Evolutionary conservation across 1,140 invertebrate genomes (phyloP), one percentile per base, ranked within the genome.

Genomic region (Panulirus ornatus): DNA sequence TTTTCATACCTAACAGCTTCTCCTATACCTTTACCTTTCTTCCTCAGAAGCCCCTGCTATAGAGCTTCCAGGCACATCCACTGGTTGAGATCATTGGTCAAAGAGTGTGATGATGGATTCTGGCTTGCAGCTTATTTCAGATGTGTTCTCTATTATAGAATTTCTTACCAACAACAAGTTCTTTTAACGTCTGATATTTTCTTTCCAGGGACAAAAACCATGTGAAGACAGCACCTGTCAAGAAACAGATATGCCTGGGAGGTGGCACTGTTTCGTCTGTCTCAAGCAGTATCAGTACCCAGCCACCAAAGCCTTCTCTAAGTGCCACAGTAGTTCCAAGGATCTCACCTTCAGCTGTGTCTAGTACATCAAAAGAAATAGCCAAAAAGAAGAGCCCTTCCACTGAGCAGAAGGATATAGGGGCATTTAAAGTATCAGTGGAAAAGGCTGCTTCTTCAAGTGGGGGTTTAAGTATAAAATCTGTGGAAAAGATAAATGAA

Each of bases 401-500:
- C 1, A 42, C 16, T 27, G 66, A 85, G 27, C 66, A 51, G 19
- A 85, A 85, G 38, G 58, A 66, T n/a, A 11, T 8, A 8, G 58
- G 11, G 3, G 27, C 22, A 30, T 27, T 3, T 44, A 84, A 47
- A 70, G 54, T 8, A 71, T 44, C 42, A 38, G 16, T 42, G 40
- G 75, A 85, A 19, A 54, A 19, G 51, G 36, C 38, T 84, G 51
- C 30, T 84, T 34, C 44, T 22, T 42, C 47, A 16, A 86, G 75
- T 75, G 84, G 84, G 36, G 36, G 58, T 51, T 51, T 91, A n/a
- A 91, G 76, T 44, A 91, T 91, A 54, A 91, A 82, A 36, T 91
- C 90, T 36, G 90, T 91, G 34, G 90, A 91, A 63, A 91, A 91
- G n/a, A 91, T 91, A 34, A 91, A 91, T 66, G 90, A 91, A 75